Conservation (phyloP, 92 coral and sea anemone genomes). For the Scolanthus callimorphus region DNA sequence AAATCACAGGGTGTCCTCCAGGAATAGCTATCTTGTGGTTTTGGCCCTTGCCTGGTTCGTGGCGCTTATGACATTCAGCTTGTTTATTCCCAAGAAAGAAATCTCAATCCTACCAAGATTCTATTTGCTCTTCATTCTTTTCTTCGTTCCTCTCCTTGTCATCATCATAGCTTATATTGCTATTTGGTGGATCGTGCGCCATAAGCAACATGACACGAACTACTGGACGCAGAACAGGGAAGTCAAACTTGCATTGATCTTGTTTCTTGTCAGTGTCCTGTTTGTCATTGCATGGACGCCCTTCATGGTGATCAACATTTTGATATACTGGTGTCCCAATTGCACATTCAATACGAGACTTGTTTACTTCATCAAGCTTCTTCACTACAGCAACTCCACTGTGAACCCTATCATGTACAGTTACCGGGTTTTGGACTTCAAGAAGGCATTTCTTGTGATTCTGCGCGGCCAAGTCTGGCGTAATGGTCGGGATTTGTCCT, state of each 20-base stretch:
- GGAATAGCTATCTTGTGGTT: slow-evolving; percentile 30
- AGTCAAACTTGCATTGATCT: slow-evolving; percentile 36
- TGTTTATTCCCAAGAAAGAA: slow-evolving; percentile 34
- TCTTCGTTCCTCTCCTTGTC: slow-evolving; percentile 30
- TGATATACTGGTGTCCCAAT: slow-evolving; percentile 24
- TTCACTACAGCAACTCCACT: slow-evolving; percentile 61
- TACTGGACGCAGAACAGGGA: slow-evolving; percentile 47
- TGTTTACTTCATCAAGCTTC: slow-evolving; percentile 40
- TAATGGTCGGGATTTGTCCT: background rate
- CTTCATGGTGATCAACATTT: slow-evolving; percentile 51
- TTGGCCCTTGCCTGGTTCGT: slow-evolving; percentile 31
- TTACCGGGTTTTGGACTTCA: slow-evolving; percentile 47
- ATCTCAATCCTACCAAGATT: slow-evolving; percentile 36
- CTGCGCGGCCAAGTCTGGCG: slow-evolving; percentile 7
- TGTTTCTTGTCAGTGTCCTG: slow-evolving; percentile 35
- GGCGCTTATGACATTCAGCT: slow-evolving; percentile 18
- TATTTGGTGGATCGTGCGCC: slow-evolving; percentile 43
- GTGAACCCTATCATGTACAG: slow-evolving; percentile 57
- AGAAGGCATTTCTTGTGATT: slow-evolving; percentile 39
- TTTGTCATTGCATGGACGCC: slow-evolving; percentile 59
- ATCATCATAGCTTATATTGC: slow-evolving; percentile 39
- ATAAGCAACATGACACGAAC: slow-evolving; percentile 38
- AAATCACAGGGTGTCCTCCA: slow-evolving; percentile 47
- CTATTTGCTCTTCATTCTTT: slow-evolving; percentile 33
- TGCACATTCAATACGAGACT: slow-evolving; percentile 25